These are phyloP conservation scores for Callionymus lyra DNA, from an alignment of 2,113 vertebrate genomes.

Conservation along the genomic window DNA sequence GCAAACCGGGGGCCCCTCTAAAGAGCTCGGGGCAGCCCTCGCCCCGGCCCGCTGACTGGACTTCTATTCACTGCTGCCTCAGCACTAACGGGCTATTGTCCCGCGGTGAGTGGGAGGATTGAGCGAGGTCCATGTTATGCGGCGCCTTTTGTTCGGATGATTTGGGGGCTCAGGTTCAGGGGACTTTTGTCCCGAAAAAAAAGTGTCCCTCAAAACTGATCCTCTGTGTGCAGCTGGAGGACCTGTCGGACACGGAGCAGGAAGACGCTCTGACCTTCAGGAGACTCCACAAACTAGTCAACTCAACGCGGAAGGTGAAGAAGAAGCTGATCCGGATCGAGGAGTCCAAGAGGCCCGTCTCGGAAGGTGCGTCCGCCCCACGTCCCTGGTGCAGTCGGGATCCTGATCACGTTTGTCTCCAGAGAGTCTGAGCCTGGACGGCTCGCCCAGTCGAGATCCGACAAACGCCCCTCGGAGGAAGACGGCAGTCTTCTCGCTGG, in stretches of 20 bases:
- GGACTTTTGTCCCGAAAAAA: slow-evolving; percentile 45
- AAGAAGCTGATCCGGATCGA: slow-evolving; percentile 92
- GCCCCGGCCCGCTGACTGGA: slow-evolving; percentile 34
- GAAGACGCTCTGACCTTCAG: slow-evolving; percentile 87
- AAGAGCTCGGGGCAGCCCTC: slow-evolving; percentile 44
- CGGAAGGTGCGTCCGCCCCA: too few relatives aligned
- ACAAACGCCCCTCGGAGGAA: too few relatives aligned
- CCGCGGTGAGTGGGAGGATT: slow-evolving; percentile 43
- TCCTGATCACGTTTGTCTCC: too few relatives aligned
- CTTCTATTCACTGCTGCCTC: slow-evolving; percentile 60
- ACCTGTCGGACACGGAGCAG: slow-evolving; percentile 85
- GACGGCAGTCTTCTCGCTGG: slow-evolving; percentile 56
- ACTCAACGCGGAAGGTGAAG: slow-evolving; percentile 85
- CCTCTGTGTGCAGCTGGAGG: slow-evolving; percentile 69
- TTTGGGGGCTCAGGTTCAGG: slow-evolving; percentile 48
- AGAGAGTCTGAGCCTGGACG: slow-evolving; percentile 60
- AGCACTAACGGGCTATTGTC: slow-evolving; percentile 65
- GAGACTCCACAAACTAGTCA: slow-evolving; percentile 90
- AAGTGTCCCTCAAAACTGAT: too few relatives aligned
- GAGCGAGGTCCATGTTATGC: slow-evolving; percentile 50
- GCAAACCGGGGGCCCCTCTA: slow-evolving; percentile 39
- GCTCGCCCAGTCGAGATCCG: background rate
- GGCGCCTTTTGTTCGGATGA: slow-evolving; percentile 58
- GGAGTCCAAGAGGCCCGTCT: slow-evolving; percentile 77
- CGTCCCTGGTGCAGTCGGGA: too few relatives aligned